phyloP scores from a whole-genome alignment of 2,113 vertebrate genomes.

The Colistium nudipinnis region DNA sequence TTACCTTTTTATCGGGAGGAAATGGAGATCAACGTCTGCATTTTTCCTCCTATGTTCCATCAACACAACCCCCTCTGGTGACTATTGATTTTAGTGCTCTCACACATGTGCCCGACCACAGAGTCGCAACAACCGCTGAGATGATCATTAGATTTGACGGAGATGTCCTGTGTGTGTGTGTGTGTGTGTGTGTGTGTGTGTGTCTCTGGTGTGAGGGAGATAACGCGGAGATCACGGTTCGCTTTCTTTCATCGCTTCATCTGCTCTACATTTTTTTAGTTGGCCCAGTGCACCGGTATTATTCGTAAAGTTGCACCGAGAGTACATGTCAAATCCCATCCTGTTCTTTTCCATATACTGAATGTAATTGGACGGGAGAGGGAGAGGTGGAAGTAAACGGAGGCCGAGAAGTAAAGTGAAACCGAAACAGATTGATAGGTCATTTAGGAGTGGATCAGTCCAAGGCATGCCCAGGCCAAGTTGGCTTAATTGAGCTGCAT shows the following conservation, averaged over 20 bases:
- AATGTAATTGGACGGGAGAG: constrained; percentile 20
- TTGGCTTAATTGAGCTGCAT: constrained; percentile 76
- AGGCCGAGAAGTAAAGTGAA: background rate
- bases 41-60: no score
- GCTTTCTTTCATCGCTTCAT: constrained; percentile 14
- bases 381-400: constrained; percentile 9
- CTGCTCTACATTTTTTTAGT: background rate
- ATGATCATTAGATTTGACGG: constrained; percentile 32
- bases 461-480: constrained; percentile 44
- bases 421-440: constrained; percentile 40
- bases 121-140: constrained; percentile 31
- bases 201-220: background rate
- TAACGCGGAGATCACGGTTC: no score
- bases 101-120: constrained; percentile 4
- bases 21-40: constrained; percentile 11
- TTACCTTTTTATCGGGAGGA: constrained; percentile 27
- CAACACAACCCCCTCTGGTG: constrained; percentile 45
- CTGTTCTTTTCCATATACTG: constrained; percentile 1
- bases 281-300: background rate
- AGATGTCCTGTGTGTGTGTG: background rate
- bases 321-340: constrained; percentile 2
- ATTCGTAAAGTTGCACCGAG: constrained; percentile 14
- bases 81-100: constrained; percentile 61
- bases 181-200: background rate
- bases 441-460: constrained; percentile 65